Evolutionary conservation across 2,797 vertebrate species (phyloP), one percentile per base, ranked within the genome.

Genomic region (Spondyliosoma cantharus): DNA sequence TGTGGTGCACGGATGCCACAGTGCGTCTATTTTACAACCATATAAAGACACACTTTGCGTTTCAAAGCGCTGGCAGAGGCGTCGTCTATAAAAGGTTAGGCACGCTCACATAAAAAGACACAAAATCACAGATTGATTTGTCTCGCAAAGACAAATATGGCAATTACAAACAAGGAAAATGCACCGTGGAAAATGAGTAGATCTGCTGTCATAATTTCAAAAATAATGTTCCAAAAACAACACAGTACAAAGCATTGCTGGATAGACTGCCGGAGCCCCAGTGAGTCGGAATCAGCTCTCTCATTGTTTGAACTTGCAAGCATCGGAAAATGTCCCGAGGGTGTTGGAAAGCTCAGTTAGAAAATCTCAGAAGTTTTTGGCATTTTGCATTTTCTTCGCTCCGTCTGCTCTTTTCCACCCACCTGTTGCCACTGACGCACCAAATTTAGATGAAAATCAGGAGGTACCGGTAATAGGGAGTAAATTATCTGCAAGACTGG

Each of bases 111-210:
- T 67, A 53, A 71, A 63, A 72, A 81, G 19, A 65, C 75, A 67
- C 11, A 15, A 62, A 64, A 75, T 62, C 56, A 24, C 0, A 37
- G 19, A 71, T 19, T 66, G 71, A 80, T 84, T 78, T 42, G 67
- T 81, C 57, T 53, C 22, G 3, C 73, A 11, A 12, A 56, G n/a
- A 62, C 54, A 54, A 65, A 84, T 71, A 78, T 59, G 57, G 52
- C 43, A 81, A 84, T 74, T 57, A 42, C 25, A 74, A 61, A 71
- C 63, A 61, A 14, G 72, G 29, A 65, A 81, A 72, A 78, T 50
- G 6, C 37, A 56, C 61, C 72, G 1, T 60, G 50, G 45, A 69
- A 67, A 89, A 83, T 74, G 5, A 2, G 32, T 72, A 16, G 80
- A 54, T 67, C 63, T 37, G 8, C 63, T 63, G 50, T 29, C 22